These are phyloP conservation scores for Anthrax anthrax DNA, from an alignment of 2,888 invertebrate species.

Conservation along the genomic window DNA sequence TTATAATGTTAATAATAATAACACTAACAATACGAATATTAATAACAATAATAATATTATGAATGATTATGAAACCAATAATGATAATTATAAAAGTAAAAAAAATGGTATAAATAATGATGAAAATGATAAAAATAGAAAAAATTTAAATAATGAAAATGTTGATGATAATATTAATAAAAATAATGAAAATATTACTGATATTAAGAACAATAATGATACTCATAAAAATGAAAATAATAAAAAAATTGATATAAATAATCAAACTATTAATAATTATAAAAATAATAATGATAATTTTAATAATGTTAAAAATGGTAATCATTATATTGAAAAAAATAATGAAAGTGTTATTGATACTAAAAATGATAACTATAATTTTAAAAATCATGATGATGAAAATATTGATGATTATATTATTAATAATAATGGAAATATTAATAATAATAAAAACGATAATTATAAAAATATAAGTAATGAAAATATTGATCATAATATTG, in stretches of 20 bases:
- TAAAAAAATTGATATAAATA: too few relatives aligned
- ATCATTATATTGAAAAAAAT: conserved; percentile 2
- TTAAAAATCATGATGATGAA: conserved; percentile 6
- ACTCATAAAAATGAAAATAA: too few relatives aligned
- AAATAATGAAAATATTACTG: background rate
- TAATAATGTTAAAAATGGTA: background rate
- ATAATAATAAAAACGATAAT: conserved; percentile 7
- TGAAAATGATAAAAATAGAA: background rate
- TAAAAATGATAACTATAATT: conserved; percentile 8
- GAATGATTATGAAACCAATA: too few relatives aligned
- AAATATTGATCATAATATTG: too few relatives aligned
- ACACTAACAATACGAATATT: too few relatives aligned
- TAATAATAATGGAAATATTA: conserved; percentile 7
- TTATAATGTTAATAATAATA: too few relatives aligned
- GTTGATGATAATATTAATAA: background rate
- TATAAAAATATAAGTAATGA: conserved; percentile 6
- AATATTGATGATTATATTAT: conserved; percentile 7
- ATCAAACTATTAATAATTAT: too few relatives aligned
- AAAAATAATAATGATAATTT: too few relatives aligned
- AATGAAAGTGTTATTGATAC: background rate
- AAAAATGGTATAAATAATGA: background rate
- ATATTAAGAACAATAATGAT: background rate
- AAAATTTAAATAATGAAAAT: background rate
- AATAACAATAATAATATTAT: too few relatives aligned
- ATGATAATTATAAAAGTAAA: background rate